phyloP scores from a whole-genome alignment of 2,113 vertebrate genomes.

The Jacana jacana region DNA sequence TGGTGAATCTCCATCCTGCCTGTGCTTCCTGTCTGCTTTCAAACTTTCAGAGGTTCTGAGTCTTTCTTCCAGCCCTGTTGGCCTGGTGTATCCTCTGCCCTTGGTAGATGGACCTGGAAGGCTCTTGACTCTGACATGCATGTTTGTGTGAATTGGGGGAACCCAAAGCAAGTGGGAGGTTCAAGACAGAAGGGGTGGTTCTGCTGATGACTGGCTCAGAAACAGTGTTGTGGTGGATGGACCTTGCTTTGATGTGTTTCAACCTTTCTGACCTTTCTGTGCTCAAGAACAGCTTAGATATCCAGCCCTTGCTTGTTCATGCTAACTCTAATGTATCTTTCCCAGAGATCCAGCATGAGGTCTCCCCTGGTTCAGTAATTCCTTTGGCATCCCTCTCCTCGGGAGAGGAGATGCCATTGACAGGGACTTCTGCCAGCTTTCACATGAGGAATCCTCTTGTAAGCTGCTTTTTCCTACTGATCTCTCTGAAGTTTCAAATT shows the following conservation, averaged over 20 bases:
- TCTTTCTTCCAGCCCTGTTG: neutral
- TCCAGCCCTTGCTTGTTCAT: neutral
- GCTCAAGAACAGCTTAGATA: neutral
- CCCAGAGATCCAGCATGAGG: neutral
- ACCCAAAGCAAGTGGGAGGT: neutral
- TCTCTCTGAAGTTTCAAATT: neutral
- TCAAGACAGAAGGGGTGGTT: neutral
- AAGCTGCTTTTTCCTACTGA: neutral
- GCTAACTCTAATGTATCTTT: neutral
- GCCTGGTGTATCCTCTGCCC: accelerated
- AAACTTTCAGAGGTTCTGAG: neutral
- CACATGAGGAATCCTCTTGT: neutral
- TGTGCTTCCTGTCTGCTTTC: neutral
- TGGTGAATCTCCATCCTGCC: neutral
- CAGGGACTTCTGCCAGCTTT: neutral
- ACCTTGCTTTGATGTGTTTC: neutral
- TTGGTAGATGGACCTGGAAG: neutral
- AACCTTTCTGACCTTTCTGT: neutral
- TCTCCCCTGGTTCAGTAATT: neutral
- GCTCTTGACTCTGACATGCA: neutral
- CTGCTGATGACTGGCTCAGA: neutral
- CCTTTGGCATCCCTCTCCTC: neutral
- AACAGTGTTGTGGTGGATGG: neutral
- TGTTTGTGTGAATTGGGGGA: neutral
- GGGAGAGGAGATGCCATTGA: neutral